These are phyloP conservation scores for Poecilobothrus nobilitatus DNA, from an alignment of 2,888 invertebrate species.

Conservation along the genomic window DNA sequence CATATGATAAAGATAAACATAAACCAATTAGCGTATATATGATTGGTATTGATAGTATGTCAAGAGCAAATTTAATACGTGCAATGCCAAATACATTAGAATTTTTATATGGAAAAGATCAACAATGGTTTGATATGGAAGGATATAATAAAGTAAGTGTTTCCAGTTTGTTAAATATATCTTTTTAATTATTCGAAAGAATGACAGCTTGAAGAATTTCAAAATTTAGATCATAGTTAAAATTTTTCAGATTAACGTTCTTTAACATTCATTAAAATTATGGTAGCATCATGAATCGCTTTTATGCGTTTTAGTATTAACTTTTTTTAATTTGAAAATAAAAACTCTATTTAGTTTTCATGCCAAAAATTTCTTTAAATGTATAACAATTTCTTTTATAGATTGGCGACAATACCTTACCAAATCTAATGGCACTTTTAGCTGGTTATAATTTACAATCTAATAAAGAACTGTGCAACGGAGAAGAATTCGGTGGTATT, in stretches of 20 bases:
- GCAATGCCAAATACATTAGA: constrained; percentile 59
- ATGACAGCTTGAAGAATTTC: too few relatives aligned
- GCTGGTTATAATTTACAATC: constrained; percentile 52
- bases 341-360: too few relatives aligned
- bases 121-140: constrained; percentile 54
- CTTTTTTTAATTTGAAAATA: too few relatives aligned
- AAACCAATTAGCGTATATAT: constrained; percentile 57
- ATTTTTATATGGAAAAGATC: constrained; percentile 52
- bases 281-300: too few relatives aligned
- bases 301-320: too few relatives aligned
- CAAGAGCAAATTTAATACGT: constrained; percentile 60
- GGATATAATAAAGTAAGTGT: constrained; percentile 56
- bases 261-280: too few relatives aligned
- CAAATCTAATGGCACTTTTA: constrained; percentile 72
- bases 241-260: too few relatives aligned
- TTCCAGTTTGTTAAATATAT: too few relatives aligned
- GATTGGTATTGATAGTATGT: constrained; percentile 74
- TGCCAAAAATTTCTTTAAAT: too few relatives aligned
- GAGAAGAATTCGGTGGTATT: constrained; percentile 44
- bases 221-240: too few relatives aligned
- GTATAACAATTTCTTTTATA: constrained; percentile 34
- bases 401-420: constrained; percentile 78
- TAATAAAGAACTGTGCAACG: constrained; percentile 46
- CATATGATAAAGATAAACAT: constrained; percentile 27
- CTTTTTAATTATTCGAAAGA: too few relatives aligned